Percentiles rank a stretch among this genome's conserved stretches.
Conservation (phyloP, 30 jellyfish, hydroid and myxozoan genomes). For the Haliclystus octoradiatus region DNA sequence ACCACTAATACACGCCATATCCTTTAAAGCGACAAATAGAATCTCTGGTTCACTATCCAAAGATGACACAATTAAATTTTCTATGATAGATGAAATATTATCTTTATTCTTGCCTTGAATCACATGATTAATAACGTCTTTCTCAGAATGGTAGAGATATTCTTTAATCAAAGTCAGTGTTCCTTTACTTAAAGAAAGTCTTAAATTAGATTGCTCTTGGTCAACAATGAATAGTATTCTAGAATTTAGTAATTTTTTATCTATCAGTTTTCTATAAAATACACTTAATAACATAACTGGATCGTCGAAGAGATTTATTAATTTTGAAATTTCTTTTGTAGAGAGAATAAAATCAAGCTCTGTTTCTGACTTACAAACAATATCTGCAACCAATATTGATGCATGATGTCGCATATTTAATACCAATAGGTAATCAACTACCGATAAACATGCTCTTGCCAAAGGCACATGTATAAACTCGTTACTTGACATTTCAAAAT, state of each 20-base stretch:
- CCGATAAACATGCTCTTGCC: background rate
- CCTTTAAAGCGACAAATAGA: too few relatives aligned
- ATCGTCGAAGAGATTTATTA: slow-evolving; percentile 21
- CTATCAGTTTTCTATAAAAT: slow-evolving; percentile 25
- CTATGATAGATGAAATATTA: too few relatives aligned
- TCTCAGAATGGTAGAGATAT: too few relatives aligned
- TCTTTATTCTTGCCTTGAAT: too few relatives aligned
- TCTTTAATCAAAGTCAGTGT: too few relatives aligned
- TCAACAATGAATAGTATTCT: slow-evolving; percentile 4
- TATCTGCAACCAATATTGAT: slow-evolving; percentile 17
- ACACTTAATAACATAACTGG: slow-evolving; percentile 31
- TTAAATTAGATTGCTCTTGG: too few relatives aligned
- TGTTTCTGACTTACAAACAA: slow-evolving; percentile 5
- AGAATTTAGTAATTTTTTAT: slow-evolving; percentile 6
- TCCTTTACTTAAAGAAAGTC: too few relatives aligned
- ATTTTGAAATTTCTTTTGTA: slow-evolving; percentile 10
- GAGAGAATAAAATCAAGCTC: slow-evolving; percentile 9
- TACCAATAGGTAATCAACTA: background rate
- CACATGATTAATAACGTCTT: too few relatives aligned
- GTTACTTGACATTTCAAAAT: slow-evolving; percentile 1
- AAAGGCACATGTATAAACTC: slow-evolving; percentile 20
- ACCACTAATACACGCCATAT: too few relatives aligned
- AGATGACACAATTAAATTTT: too few relatives aligned
- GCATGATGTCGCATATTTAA: background rate
- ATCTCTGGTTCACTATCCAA: too few relatives aligned